Evolutionary conservation across 2,797 vertebrate genomes (phyloP).

Genomic region (Avahi laniger): DNA sequence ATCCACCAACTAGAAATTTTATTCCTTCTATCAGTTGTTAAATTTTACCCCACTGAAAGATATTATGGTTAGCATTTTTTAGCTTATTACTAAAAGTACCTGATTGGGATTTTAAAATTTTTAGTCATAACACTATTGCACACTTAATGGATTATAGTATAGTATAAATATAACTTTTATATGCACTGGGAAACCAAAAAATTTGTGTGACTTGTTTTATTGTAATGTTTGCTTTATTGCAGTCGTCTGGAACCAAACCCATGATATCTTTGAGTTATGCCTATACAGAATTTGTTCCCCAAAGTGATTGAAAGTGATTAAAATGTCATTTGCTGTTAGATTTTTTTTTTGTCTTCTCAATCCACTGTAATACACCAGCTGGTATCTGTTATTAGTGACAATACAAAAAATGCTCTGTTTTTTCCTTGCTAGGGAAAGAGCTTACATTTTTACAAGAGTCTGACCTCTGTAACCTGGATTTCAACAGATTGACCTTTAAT

Average conservation of each 20-base stretch:
- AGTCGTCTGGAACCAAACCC: neutral
- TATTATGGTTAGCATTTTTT: neutral
- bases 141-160: neutral
- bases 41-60: neutral
- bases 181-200: neutral
- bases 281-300: neutral
- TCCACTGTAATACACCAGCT: neutral
- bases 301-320: neutral
- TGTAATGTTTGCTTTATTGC: neutral
- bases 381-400: neutral
- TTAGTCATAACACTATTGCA: neutral
- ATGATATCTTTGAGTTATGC: neutral
- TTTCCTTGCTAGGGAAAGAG: neutral
- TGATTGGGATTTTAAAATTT: neutral
- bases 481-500: neutral
- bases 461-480: neutral
- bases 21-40: neutral
- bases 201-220: neutral
- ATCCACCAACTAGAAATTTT: neutral
- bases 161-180: neutral
- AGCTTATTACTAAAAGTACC: neutral
- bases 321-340: neutral
- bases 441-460: neutral
- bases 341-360: constrained; percentile 3
- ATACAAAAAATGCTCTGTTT: neutral